Percentiles rank a stretch among this genome's conserved stretches.
Conservation (phyloP, 2,888 invertebrate species). For the Timandra comae region DNA sequence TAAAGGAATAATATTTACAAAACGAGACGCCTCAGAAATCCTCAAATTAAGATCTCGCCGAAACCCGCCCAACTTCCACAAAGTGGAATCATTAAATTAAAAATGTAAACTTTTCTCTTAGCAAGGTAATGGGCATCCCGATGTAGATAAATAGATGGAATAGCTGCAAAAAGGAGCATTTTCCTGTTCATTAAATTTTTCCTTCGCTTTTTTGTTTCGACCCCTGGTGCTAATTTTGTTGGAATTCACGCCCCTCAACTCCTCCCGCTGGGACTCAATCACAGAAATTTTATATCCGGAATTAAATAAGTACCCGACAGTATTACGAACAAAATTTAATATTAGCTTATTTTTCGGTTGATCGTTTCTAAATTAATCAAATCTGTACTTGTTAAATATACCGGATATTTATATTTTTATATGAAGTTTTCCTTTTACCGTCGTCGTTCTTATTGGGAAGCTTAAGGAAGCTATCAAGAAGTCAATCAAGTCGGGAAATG, state of each 20-base stretch:
- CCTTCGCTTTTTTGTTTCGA: constrained; percentile 77
- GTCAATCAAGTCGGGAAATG: constrained; percentile 59
- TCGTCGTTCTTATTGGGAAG: constrained; percentile 12
- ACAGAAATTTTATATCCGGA: constrained; percentile 78
- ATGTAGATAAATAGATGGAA: constrained; percentile 78
- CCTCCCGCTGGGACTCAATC: constrained; percentile 75
- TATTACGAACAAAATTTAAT: constrained; percentile 71
- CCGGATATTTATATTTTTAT: not conserved
- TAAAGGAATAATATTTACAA: constrained; percentile 78
- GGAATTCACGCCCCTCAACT: constrained; percentile 77
- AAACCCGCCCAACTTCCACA: constrained; percentile 78
- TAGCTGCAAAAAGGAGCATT: constrained; percentile 78
- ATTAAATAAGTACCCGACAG: constrained; percentile 76
- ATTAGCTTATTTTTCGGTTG: constrained; percentile 65
- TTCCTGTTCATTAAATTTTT: constrained; percentile 79
- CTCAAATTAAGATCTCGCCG: constrained; percentile 77
- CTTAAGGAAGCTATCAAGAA: constrained; percentile 30
- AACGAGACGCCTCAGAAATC: constrained; percentile 78
- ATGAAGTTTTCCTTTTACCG: no score
- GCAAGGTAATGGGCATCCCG: constrained; percentile 78
- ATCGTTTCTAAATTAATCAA: constrained; percentile 30
- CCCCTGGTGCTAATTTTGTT: constrained; percentile 79
- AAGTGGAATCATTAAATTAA: constrained; percentile 79
- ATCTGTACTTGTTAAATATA: constrained; percentile 11
- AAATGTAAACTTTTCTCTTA: constrained; percentile 79